Evolutionary conservation across 1,140 invertebrate species (phyloP).

Genomic region (Drosophila kepulauana): DNA sequence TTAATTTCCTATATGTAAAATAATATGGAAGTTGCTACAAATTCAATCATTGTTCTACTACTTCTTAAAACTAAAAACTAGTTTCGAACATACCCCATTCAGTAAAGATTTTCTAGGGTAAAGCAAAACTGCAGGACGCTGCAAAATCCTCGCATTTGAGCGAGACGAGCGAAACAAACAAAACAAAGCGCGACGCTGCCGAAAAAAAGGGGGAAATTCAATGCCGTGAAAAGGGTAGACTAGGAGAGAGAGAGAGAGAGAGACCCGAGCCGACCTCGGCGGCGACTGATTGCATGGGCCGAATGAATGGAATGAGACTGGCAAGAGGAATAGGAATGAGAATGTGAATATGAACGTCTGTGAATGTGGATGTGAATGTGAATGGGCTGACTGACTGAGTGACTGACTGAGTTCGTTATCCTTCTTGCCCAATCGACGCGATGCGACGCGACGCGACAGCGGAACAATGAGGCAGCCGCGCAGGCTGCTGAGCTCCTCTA

Average conservation of each 20-base stretch:
- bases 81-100: background rate
- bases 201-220: conserved; percentile 75
- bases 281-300: conserved; percentile 31
- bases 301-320: conserved; percentile 21
- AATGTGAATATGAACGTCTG: conserved; percentile 1
- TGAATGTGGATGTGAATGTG: background rate
- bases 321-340: conserved; percentile 4
- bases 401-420: conserved; percentile 68
- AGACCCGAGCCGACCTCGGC: conserved; percentile 3
- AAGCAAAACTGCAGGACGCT: conserved; percentile 51
- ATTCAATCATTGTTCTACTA: too few relatives aligned
- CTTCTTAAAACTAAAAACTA: background rate
- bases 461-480: conserved; percentile 57
- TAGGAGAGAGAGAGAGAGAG: conserved; percentile 10
- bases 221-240: conserved; percentile 81
- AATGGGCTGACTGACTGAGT: conserved; percentile 32
- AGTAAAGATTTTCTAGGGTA: background rate
- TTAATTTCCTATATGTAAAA: background rate
- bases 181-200: conserved; percentile 55
- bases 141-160: conserved; percentile 52
- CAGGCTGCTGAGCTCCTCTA: conserved; percentile 25
- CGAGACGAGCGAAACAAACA: conserved; percentile 52
- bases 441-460: conserved; percentile 30
- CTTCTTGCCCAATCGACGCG: conserved; percentile 62
- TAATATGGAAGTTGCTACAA: background rate